Conservation (phyloP, 1,140 invertebrate species). For the Drosophila santomea region DNA sequence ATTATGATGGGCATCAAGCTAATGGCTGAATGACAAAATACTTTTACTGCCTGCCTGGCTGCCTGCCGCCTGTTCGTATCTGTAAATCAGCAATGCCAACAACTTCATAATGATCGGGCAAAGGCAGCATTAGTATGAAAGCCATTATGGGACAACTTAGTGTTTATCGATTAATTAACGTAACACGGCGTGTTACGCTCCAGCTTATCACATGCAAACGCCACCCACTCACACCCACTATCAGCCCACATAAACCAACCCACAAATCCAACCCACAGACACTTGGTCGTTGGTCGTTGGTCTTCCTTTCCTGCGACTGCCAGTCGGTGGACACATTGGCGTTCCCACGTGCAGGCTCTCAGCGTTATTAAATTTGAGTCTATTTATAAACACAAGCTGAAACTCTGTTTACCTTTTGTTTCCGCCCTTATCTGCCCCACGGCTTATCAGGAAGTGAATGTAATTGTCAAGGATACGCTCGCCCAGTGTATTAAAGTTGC, state of each 20-base stretch:
- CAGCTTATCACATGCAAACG: slow-evolving; percentile 61
- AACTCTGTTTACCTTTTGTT: slow-evolving; percentile 36
- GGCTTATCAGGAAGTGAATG: slow-evolving; percentile 62
- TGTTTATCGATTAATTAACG: slow-evolving; percentile 80
- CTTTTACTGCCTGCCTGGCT: slow-evolving; percentile 35
- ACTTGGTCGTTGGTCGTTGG: slow-evolving; percentile 49
- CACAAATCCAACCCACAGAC: slow-evolving; percentile 14
- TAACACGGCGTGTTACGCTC: slow-evolving; percentile 75
- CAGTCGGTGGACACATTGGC: slow-evolving; percentile 55
- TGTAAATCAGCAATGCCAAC: slow-evolving; percentile 64
- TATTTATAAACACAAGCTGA: slow-evolving; percentile 71
- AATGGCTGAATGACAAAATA: slow-evolving; percentile 67
- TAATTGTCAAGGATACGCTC: slow-evolving; percentile 65
- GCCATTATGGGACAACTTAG: slow-evolving; percentile 23
- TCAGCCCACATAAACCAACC: slow-evolving; percentile 3
- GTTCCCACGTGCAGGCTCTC: slow-evolving; percentile 78
- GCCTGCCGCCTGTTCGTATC: slow-evolving; percentile 16
- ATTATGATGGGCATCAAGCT: slow-evolving; percentile 62
- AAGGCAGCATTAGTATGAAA: slow-evolving; percentile 48
- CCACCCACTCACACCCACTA: slow-evolving; percentile 7
- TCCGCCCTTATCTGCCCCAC: slow-evolving; percentile 31
- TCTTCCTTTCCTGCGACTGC: slow-evolving; percentile 6
- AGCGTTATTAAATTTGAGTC: slow-evolving; percentile 73
- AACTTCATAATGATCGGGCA: slow-evolving; percentile 42
- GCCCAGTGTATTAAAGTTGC: slow-evolving; percentile 51